Evolutionary conservation across 1,140 invertebrate genomes (phyloP).

Genomic region (Euwallacea fornicatus): DNA sequence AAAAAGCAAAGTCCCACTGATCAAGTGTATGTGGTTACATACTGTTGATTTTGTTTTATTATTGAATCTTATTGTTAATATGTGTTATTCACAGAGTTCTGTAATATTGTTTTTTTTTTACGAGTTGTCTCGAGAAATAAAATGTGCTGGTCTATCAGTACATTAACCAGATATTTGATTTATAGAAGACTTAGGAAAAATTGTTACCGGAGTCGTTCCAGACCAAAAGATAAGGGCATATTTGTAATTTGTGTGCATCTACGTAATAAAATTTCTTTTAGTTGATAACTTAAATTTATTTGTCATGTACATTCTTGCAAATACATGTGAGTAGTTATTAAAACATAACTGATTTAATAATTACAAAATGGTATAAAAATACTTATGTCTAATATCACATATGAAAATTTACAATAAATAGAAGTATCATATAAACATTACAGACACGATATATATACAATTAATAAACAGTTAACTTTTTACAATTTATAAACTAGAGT

Average conservation of each 20-base stretch:
- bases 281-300: conserved; percentile 27
- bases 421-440: background rate
- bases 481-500: background rate
- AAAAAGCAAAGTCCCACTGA: conserved; percentile 57
- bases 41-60: background rate
- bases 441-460: background rate
- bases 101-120: too few species aligned
- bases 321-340: conserved; percentile 30
- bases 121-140: too few species aligned
- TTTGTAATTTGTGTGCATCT: background rate
- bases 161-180: background rate
- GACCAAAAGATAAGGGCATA: too few species aligned
- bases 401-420: conserved; percentile 29
- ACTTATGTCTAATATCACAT: conserved; percentile 35
- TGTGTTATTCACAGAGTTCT: too few species aligned
- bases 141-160: too few species aligned
- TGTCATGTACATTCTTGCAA: conserved; percentile 33
- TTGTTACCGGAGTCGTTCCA: background rate
- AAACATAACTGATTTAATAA: conserved; percentile 31
- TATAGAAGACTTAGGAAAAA: background rate
- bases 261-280: background rate
- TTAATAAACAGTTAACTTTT: conserved; percentile 11
- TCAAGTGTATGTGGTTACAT: background rate
- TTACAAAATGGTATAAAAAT: conserved; percentile 32
- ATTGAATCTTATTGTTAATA: too few species aligned